These are phyloP conservation scores for Drepanosiphum platanoidis DNA, from an alignment of 2,888 invertebrate species.

Conservation along the genomic window DNA sequence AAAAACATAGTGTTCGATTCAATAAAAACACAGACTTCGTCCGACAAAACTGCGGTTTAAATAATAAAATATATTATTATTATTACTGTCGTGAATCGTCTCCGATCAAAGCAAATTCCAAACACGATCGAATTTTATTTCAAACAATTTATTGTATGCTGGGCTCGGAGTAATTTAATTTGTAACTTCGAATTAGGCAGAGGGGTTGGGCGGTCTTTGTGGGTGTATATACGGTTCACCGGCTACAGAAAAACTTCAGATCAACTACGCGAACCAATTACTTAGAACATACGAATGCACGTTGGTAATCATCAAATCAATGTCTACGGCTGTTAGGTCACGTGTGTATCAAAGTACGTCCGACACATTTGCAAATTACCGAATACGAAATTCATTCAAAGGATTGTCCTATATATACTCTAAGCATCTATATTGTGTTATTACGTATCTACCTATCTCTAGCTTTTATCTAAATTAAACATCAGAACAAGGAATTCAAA, in stretches of 20 bases:
- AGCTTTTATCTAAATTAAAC: conserved; percentile 51
- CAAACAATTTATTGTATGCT: background rate
- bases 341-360: conserved; percentile 22
- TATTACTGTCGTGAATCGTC: no score
- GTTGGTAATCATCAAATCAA: conserved; percentile 8
- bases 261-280: conserved; percentile 38
- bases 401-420: background rate
- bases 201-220: no score
- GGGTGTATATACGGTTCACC: background rate
- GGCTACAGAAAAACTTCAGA: background rate
- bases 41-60: no score
- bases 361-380: conserved; percentile 29
- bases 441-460: background rate
- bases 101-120: no score
- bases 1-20: no score
- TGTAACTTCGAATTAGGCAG: background rate
- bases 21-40: no score
- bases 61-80: no score
- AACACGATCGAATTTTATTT: no score
- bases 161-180: background rate
- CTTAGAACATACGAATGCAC: conserved; percentile 1
- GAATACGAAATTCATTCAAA: conserved; percentile 24
- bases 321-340: background rate
- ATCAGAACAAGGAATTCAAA: background rate
- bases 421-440: background rate